Conservation (phyloP, 2,113 vertebrate species). For the Patagioenas fasciata region DNA sequence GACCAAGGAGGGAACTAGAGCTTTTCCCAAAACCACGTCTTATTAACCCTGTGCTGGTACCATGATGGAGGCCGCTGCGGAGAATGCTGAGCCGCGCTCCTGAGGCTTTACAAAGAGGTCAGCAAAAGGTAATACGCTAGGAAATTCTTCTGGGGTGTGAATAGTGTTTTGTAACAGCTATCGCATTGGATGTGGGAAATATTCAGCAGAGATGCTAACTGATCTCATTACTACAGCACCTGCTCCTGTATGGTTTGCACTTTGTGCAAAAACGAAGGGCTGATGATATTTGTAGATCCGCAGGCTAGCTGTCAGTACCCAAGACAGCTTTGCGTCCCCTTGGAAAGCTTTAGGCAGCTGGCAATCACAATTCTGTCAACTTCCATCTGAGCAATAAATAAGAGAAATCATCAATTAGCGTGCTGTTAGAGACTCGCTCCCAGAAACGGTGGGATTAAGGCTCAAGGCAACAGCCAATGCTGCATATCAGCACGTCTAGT, state of each 20-base stretch:
- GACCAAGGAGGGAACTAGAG: neutral
- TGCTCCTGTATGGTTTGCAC: accelerated
- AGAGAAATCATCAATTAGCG: neutral
- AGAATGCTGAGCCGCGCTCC: accelerated
- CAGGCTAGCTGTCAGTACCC: neutral
- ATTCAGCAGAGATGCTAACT: neutral
- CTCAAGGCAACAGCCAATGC: accelerated
- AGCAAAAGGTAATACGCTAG: neutral
- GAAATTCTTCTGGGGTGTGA: neutral
- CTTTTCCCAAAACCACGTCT: neutral
- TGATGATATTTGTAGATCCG: accelerated
- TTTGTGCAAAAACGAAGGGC: neutral
- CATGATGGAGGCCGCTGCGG: accelerated
- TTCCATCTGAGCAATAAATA: neutral
- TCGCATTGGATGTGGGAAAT: neutral
- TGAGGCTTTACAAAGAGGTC: neutral
- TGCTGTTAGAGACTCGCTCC: accelerated
- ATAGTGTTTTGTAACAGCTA: neutral
- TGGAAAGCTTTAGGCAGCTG: neutral
- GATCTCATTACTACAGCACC: neutral
- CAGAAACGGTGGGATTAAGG: neutral
- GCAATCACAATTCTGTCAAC: neutral
- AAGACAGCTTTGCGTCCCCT: neutral
- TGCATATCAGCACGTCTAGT: accelerated
- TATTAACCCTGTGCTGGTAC: neutral